Percentiles rank a stretch among this genome's conserved stretches.
Conservation (phyloP, 2,888 invertebrate species). For the Parnassius orleans region DNA sequence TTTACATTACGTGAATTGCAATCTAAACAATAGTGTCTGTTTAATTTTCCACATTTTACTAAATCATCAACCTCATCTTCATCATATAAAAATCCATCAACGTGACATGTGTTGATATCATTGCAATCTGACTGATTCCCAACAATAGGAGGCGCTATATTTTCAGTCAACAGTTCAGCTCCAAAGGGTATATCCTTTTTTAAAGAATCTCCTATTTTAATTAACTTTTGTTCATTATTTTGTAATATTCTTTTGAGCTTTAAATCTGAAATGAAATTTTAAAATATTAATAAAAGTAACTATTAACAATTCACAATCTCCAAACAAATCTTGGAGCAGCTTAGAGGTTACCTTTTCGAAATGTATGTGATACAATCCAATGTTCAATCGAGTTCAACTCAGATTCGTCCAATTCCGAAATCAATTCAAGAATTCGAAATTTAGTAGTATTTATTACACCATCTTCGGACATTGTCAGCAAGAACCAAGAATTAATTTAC, state of each 20-base stretch:
- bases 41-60: slow-evolving; percentile 55
- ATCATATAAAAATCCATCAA: slow-evolving; percentile 87
- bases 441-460: slow-evolving; percentile 46
- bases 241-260: slow-evolving; percentile 47
- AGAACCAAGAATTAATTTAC: neutral
- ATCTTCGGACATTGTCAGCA: slow-evolving; percentile 38
- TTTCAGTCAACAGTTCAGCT: slow-evolving; percentile 65
- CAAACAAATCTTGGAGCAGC: neutral
- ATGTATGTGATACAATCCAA: slow-evolving; percentile 63
- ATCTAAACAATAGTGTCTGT: slow-evolving; percentile 59
- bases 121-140: slow-evolving; percentile 79
- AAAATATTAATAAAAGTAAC: neutral
- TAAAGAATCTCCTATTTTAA: slow-evolving; percentile 57
- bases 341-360: slow-evolving; percentile 51
- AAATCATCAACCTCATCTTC: slow-evolving; percentile 80
- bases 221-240: slow-evolving; percentile 50
- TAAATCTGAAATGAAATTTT: slow-evolving; percentile 48
- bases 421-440: slow-evolving; percentile 53
- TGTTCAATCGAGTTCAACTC: slow-evolving; percentile 57
- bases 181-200: slow-evolving; percentile 63
- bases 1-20: slow-evolving; percentile 62
- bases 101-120: slow-evolving; percentile 77
- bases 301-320: neutral
- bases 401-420: slow-evolving; percentile 50
- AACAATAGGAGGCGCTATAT: slow-evolving; percentile 58